Evolutionary conservation across 1,140 invertebrate species (phyloP).

Genomic region (Whitmania pigra): DNA sequence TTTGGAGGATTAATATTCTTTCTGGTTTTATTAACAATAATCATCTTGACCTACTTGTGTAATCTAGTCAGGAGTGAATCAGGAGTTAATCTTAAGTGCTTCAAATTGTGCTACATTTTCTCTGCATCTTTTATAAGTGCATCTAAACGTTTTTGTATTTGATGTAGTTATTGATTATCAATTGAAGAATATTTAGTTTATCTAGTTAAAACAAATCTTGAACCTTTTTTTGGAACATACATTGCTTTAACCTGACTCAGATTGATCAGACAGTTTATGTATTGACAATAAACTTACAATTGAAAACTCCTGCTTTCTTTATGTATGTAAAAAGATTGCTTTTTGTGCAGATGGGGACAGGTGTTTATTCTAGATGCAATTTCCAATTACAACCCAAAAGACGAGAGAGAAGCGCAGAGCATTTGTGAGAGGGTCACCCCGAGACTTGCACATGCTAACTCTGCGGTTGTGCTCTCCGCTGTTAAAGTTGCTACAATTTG

Average conservation of each 20-base stretch:
- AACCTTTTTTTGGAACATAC: background rate
- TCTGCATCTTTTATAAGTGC: background rate
- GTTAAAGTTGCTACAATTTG: constrained; percentile 60
- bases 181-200: background rate
- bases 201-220: background rate
- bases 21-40: no score
- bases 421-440: constrained; percentile 95
- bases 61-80: no score
- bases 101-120: background rate
- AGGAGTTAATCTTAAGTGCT: background rate
- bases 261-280: background rate
- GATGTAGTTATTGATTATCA: background rate
- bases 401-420: constrained; percentile 90
- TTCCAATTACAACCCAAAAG: constrained; percentile 90
- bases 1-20: no score
- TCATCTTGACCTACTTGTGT: no score
- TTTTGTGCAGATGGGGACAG: constrained; percentile 56
- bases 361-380: constrained; percentile 95
- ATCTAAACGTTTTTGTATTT: background rate
- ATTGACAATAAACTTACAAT: background rate
- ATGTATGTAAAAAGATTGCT: background rate
- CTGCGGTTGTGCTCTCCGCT: constrained; percentile 95
- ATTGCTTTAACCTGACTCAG: background rate
- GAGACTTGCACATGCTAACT: constrained; percentile 93
- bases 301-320: background rate